Conservation (phyloP, 2,797 vertebrate species). For the Spheniscus humboldti region DNA sequence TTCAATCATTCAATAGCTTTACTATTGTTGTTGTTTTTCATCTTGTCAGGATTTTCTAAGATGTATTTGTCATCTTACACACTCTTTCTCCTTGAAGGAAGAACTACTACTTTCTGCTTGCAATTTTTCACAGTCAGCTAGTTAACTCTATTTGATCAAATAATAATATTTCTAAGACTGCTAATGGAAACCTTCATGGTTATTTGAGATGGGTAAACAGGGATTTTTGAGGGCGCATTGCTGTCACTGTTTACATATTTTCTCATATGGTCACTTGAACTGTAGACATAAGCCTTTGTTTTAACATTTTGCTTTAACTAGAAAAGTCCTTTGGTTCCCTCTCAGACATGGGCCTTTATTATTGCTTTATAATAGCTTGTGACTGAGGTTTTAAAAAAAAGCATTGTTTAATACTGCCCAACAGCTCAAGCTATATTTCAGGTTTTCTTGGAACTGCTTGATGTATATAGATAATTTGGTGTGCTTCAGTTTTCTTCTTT, state of each 20-base stretch:
- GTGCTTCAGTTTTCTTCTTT: not conserved
- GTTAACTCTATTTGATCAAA: not conserved
- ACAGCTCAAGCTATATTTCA: not conserved
- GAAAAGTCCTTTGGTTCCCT: not conserved
- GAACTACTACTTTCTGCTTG: not conserved
- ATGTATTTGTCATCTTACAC: not conserved
- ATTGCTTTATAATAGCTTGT: not conserved
- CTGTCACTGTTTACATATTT: not conserved
- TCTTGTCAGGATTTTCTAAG: not conserved
- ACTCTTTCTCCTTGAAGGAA: not conserved
- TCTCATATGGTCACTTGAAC: not conserved
- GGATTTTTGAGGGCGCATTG: not conserved
- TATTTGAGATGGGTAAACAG: not conserved
- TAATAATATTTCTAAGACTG: not conserved
- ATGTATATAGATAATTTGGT: not conserved
- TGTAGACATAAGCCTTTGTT: not conserved
- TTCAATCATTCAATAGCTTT: not conserved
- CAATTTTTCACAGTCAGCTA: not conserved
- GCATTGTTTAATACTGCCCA: not conserved
- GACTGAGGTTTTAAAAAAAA: not conserved
- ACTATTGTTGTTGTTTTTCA: not conserved
- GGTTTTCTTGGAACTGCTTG: not conserved
- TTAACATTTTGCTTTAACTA: not conserved
- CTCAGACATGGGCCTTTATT: not conserved
- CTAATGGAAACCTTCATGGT: not conserved